Base-by-base conservation (phyloP, 2,888 invertebrate species). In the Drosophila pseudotalamancana region DNA sequence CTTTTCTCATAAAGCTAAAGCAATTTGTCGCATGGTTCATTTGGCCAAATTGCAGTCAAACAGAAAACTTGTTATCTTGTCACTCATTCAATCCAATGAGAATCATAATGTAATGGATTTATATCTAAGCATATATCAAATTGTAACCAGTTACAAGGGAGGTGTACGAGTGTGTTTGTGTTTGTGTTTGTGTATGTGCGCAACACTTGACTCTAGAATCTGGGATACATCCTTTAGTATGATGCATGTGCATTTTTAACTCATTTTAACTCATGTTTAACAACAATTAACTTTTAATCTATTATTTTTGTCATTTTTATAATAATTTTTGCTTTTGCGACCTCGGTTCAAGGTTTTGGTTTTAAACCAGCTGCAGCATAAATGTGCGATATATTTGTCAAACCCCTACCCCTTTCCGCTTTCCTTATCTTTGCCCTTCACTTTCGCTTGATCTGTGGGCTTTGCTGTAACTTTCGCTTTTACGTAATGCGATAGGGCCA, bases 171-270 rank as follows among this genome's bases (percentile, higher is more conserved):
- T 16, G 3, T 32, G 32, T n/a, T 8, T 23, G 23, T 32, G 31
- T 34, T 4, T 21, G 35, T 35, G 57, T n/a, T n/a, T n/a, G n/a
- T n/a, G 56, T 56, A 59, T 56, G 57, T 32, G n/a, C n/a, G n/a
- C 40, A 27, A 31, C 40, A 32, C 34, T 57, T 49, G 27, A 54
- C 40, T 42, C 55, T 8, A 25, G 42, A 40, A 57, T 43, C 57
- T 42, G 18, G n/a, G n/a, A n/a, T 37, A 34, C 35, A 14, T 35
- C 42, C 21, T 29, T 39, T 32, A 16, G 34, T n/a, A 40, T 40
- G 39, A n/a, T 40, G 11, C 42, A 16, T 42, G 42, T 27, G 6
- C 9, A 56, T 57, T 39, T 55, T 55, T 43, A 55, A 57, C 55
- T 55, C 42, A 59, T 31, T 21, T 29, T 14, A 43, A 56, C 43